phyloP scores from a whole-genome alignment of 2,797 vertebrate genomes.

The Gallinago stenura region DNA sequence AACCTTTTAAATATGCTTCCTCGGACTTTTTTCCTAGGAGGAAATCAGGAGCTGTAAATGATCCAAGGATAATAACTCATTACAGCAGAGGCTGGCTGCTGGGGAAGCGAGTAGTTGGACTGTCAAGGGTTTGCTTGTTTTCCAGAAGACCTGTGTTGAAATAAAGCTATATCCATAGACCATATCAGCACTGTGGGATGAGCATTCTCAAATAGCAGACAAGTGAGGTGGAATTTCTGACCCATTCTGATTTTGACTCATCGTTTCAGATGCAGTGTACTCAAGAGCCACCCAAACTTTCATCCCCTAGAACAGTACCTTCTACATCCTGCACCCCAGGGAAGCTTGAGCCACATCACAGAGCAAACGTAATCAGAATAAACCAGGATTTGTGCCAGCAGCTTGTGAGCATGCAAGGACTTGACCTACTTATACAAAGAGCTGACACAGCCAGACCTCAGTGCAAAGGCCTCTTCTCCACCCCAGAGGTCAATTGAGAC shows the following conservation, averaged over 20 bases:
- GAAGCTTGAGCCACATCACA: background rate
- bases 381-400: background rate
- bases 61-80: background rate
- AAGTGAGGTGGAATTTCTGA: background rate
- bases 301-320: background rate
- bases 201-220: background rate
- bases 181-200: background rate
- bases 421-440: background rate
- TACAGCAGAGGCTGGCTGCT: background rate
- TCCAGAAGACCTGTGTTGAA: background rate
- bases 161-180: background rate
- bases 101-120: background rate
- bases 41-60: constrained; percentile 8
- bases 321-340: background rate
- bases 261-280: background rate
- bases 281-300: background rate
- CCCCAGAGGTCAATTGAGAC: background rate
- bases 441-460: background rate
- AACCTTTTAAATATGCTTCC: background rate
- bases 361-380: background rate
- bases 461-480: background rate
- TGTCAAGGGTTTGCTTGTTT: background rate
- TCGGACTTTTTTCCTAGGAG: constrained; percentile 1
- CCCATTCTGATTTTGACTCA: background rate
- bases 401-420: background rate